Conservation (phyloP, 2,888 invertebrate species). For the Tinea semifulvella region DNA sequence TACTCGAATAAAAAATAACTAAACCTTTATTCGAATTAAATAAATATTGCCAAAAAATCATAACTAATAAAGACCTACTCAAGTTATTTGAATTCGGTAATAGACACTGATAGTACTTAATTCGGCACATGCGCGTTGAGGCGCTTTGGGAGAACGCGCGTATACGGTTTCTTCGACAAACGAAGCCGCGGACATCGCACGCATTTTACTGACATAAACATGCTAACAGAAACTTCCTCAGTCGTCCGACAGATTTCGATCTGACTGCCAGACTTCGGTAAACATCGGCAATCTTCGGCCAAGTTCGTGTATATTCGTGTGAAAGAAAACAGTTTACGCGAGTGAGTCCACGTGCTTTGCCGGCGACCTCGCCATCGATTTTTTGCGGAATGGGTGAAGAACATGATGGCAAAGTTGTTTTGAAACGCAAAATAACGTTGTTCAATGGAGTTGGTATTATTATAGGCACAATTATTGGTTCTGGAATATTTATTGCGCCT, state of each 20-base stretch:
- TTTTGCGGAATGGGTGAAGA: constrained; percentile 60
- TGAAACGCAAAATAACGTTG: constrained; percentile 85
- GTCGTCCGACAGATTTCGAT: constrained; percentile 34
- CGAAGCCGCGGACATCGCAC: neutral
- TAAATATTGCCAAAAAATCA: too few species aligned
- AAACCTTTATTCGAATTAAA: too few species aligned
- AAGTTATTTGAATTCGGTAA: too few species aligned
- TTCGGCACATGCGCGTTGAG: constrained; percentile 10
- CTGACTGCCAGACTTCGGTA: constrained; percentile 22
- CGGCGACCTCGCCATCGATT: constrained; percentile 11
- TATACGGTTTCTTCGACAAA: neutral
- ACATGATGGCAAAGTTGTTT: constrained; percentile 68
- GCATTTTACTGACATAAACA: constrained; percentile 44
- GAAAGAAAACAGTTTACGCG: constrained; percentile 4
- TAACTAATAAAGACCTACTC: too few species aligned
- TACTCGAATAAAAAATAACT: too few species aligned
- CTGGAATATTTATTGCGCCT: constrained; percentile 94
- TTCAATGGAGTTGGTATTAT: constrained; percentile 88
- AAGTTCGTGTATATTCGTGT: neutral
- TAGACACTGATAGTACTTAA: too few species aligned
- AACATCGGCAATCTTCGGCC: neutral
- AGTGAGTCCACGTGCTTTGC: constrained; percentile 39
- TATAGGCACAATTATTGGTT: constrained; percentile 88
- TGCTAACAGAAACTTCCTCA: constrained; percentile 52
- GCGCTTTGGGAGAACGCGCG: neutral